A percentile compares a stretch with the other conserved stretches of the same genome.
Evolutionary conservation across 2,888 invertebrate species (phyloP).

Genomic region (Dysmachus trigonus): DNA sequence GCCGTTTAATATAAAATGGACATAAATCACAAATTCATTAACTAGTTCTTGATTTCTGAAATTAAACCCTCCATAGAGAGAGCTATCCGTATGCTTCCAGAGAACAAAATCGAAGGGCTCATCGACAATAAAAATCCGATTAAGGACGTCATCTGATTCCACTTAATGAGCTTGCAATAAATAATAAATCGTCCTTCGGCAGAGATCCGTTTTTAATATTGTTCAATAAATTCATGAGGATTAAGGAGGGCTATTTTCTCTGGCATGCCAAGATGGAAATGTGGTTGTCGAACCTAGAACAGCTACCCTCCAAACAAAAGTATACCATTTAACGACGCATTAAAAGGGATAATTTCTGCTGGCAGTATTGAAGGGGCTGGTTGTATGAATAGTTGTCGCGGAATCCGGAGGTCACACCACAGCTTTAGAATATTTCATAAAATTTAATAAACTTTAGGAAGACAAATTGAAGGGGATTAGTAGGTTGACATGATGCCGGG

Average conservation of each 20-base stretch:
- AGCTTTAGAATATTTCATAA: constrained; percentile 32
- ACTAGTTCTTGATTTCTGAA: constrained; percentile 13
- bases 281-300: neutral
- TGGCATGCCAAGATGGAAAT: constrained; percentile 33
- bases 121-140: constrained; percentile 49
- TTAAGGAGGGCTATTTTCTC: constrained; percentile 46
- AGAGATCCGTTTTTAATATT: constrained; percentile 49
- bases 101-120: neutral
- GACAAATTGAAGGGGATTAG: constrained; percentile 13
- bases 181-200: constrained; percentile 49
- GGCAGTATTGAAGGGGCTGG: neutral
- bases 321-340: constrained; percentile 32
- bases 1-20: constrained; percentile 18
- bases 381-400: constrained; percentile 8
- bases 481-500: neutral
- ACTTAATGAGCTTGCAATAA: constrained; percentile 49
- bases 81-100: neutral
- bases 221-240: constrained; percentile 50
- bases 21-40: constrained; percentile 42
- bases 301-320: constrained; percentile 26
- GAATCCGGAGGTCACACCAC: neutral
- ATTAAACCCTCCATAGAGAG: neutral
- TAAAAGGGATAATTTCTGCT: constrained; percentile 25
- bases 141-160: constrained; percentile 49
- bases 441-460: constrained; percentile 10